phyloP scores from a whole-genome alignment of 2,888 invertebrate genomes.

The Microplitis manilae region DNA sequence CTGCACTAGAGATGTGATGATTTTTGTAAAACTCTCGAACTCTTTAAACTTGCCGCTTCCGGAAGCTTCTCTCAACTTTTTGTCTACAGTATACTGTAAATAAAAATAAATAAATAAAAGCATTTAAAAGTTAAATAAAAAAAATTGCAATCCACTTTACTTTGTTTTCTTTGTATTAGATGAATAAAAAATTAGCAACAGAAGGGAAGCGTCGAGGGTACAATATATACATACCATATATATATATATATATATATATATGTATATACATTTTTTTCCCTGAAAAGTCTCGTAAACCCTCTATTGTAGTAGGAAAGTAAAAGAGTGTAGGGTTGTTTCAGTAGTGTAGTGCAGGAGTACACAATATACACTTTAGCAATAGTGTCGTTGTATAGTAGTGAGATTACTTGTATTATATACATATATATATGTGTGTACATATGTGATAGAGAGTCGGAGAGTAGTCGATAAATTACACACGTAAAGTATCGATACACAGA shows the following conservation, averaged over 20 bases:
- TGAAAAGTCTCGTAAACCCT: constrained; percentile 26
- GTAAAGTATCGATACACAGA: too few relatives aligned
- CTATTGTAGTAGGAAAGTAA: background rate
- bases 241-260: background rate
- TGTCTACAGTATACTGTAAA: background rate
- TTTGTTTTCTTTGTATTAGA: constrained; percentile 18
- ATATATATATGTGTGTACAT: background rate
- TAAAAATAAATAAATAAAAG: background rate
- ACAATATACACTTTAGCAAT: background rate
- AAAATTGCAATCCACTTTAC: background rate
- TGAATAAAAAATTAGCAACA: constrained; percentile 28
- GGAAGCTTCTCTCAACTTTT: constrained; percentile 13
- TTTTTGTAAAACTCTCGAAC: background rate
- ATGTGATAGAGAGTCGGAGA: too few relatives aligned
- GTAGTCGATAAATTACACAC: too few relatives aligned
- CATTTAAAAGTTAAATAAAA: constrained; percentile 9
- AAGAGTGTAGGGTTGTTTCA: background rate
- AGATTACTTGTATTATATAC: background rate
- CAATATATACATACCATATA: background rate
- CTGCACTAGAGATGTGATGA: background rate
- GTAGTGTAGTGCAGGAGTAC: background rate
- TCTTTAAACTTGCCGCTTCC: constrained; percentile 9
- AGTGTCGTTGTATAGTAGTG: too few relatives aligned
- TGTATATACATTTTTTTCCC: constrained; percentile 16
- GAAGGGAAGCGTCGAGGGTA: constrained; percentile 27